Percentiles rank a stretch among this genome's conserved stretches.
phyloP scores from a whole-genome alignment of 2,113 vertebrate genomes.

The Gracilinanus agilis region DNA sequence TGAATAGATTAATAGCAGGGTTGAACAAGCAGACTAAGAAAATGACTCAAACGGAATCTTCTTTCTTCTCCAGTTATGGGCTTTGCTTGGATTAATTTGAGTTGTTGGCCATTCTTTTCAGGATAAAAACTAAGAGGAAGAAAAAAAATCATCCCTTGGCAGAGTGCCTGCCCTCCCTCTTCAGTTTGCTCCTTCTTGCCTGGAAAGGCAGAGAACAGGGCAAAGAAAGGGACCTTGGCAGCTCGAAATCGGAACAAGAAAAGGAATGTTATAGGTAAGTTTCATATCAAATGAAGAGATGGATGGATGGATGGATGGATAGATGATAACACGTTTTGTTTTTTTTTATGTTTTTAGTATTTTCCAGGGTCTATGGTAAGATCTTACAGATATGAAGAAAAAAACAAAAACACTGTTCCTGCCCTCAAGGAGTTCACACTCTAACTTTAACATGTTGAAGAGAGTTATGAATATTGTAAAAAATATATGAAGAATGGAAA shows the following conservation, averaged over 20 bases:
- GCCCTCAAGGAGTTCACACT: background rate
- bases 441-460: background rate
- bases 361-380: background rate
- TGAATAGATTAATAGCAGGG: conserved; percentile 83
- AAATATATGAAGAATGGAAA: background rate
- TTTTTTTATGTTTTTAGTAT: background rate
- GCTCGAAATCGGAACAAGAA: background rate
- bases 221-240: background rate
- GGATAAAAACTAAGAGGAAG: conserved; percentile 38
- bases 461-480: no score
- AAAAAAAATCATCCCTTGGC: conserved; percentile 40
- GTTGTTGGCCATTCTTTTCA: conserved; percentile 72
- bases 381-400: background rate
- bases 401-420: background rate
- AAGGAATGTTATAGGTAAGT: background rate
- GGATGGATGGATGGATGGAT: background rate
- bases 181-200: background rate
- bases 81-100: conserved; percentile 76
- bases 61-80: conserved; percentile 70
- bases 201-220: background rate
- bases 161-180: conserved; percentile 19
- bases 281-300: background rate
- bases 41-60: conserved; percentile 77
- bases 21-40: conserved; percentile 77
- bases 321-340: background rate